Evolutionary conservation across 2,113 vertebrate genomes (phyloP), one percentile per base, ranked within the genome.

Genomic region (Fregata magnificens): DNA sequence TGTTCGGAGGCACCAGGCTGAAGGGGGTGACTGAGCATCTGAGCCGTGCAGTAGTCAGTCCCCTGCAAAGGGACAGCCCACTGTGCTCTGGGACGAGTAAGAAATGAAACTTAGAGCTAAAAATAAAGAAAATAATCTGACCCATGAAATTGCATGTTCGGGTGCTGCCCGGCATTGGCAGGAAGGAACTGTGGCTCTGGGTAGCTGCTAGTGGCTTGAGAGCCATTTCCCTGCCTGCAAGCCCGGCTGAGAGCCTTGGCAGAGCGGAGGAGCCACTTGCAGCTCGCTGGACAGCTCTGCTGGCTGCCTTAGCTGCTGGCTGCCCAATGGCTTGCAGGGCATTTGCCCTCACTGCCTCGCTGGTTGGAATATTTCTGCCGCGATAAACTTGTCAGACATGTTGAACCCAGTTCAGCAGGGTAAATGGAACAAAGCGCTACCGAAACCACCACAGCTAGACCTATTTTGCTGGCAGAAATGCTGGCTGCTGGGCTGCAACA

Each of bases 71-170:
- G 38, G 36, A 63, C 18, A 67, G 69, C 24, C 63, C 12, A 3
- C 2, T 1, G 6, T 55, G 22, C 47, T 71, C 44, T 0, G 0
- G 42, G 22, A 20, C 0, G 5, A 53, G 16, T 13, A 32, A 38
- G 31, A 79, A 71, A 81, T 19, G 7, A 62, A 83, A 77, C 31
- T n/a, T 61, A 49, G n/a, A 62, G 21, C 24, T 69, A 25, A 90
- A 93, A 86, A 19, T 11, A 21, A 72, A 71, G n/a, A 69, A 67
- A 65, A 88, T 4, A 16, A 61, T 73, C 45, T 47, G 34, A 62
- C 38, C 42, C 1, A 1, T 19, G 36, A 58, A 73, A 74, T 0
- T 16, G n/a, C 6, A 5, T 0, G 0, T 83, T 62, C 1, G 6
- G 82, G 59, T 50, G 49, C 70, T 92, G 58, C 36, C 22, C 14